These are phyloP conservation scores for Melanotus villosus DNA, from an alignment of 2,888 invertebrate species.

Conservation along the genomic window DNA sequence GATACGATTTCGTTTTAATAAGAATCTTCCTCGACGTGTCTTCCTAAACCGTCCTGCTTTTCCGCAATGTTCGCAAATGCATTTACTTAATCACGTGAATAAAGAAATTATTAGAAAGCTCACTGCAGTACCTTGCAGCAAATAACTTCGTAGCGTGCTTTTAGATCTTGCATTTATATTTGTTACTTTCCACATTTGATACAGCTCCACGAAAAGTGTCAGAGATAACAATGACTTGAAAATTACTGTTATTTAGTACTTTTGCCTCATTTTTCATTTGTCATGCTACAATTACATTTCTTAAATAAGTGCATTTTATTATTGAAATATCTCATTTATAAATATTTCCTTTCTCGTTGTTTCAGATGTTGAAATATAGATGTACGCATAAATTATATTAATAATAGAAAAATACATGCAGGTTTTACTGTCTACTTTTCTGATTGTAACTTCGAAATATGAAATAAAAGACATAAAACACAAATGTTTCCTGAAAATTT, in stretches of 20 bases:
- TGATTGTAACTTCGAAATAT: too few relatives aligned
- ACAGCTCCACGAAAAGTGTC: constrained; percentile 34
- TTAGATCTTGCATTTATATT: constrained; percentile 38
- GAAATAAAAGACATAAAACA: too few relatives aligned
- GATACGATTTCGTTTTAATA: constrained; percentile 55
- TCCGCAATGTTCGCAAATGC: background rate
- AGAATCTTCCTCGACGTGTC: constrained; percentile 38
- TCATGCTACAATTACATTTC: background rate
- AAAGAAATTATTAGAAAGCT: constrained; percentile 4
- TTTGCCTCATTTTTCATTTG: constrained; percentile 27
- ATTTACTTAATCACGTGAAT: background rate
- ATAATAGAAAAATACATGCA: too few relatives aligned
- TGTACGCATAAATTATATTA: too few relatives aligned
- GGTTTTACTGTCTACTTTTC: too few relatives aligned
- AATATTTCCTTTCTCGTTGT: too few relatives aligned
- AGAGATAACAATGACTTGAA: constrained; percentile 41
- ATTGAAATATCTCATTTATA: too few relatives aligned
- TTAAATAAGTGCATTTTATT: background rate
- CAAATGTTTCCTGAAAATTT: too few relatives aligned
- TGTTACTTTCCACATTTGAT: constrained; percentile 35
- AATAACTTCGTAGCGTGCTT: constrained; percentile 32
- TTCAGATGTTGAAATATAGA: too few relatives aligned
- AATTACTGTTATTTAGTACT: constrained; percentile 43
- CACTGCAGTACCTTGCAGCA: constrained; percentile 23
- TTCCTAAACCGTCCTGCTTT: constrained; percentile 24